Conservation (phyloP, 2,888 invertebrate genomes). For the Tyria jacobaeae region DNA sequence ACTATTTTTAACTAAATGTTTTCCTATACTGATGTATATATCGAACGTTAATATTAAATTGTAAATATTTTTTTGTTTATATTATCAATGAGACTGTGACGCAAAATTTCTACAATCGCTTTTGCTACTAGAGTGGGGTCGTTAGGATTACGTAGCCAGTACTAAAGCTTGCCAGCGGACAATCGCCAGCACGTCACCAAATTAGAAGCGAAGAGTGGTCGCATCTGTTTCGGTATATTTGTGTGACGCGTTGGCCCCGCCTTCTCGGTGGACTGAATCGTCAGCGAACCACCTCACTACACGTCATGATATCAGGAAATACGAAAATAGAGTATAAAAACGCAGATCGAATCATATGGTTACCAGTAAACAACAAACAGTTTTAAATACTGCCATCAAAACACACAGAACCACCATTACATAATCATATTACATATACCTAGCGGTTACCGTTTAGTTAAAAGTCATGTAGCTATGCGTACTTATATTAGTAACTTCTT, state of each 20-base stretch:
- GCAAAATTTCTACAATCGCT: slow-evolving; percentile 45
- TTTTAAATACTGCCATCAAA: slow-evolving; percentile 46
- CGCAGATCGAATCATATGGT: slow-evolving; percentile 38
- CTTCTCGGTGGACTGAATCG: slow-evolving; percentile 57
- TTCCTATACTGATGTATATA: slow-evolving; percentile 15
- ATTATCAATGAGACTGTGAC: slow-evolving; percentile 52
- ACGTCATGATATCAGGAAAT: slow-evolving; percentile 62
- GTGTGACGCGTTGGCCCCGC: slow-evolving; percentile 78
- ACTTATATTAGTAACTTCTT: slow-evolving; percentile 21
- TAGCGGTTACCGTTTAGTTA: not conserved
- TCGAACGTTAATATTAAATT: slow-evolving; percentile 39
- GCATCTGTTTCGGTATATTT: slow-evolving; percentile 62
- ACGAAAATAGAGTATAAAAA: slow-evolving; percentile 62
- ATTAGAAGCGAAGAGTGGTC: slow-evolving; percentile 74
- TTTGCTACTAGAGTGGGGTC: slow-evolving; percentile 51
- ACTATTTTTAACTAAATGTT: not conserved
- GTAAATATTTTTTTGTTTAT: slow-evolving; percentile 48
- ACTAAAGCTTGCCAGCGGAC: slow-evolving; percentile 47
- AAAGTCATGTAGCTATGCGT: not conserved
- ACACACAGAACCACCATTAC: slow-evolving; percentile 33
- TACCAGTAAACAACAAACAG: slow-evolving; percentile 49
- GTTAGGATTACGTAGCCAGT: slow-evolving; percentile 59
- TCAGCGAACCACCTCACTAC: slow-evolving; percentile 65
- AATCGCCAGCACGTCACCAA: slow-evolving; percentile 73
- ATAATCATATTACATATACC: slow-evolving; percentile 18